phyloP scores from a whole-genome alignment of 2,888 invertebrate genomes.

The Heliconius cydno region DNA sequence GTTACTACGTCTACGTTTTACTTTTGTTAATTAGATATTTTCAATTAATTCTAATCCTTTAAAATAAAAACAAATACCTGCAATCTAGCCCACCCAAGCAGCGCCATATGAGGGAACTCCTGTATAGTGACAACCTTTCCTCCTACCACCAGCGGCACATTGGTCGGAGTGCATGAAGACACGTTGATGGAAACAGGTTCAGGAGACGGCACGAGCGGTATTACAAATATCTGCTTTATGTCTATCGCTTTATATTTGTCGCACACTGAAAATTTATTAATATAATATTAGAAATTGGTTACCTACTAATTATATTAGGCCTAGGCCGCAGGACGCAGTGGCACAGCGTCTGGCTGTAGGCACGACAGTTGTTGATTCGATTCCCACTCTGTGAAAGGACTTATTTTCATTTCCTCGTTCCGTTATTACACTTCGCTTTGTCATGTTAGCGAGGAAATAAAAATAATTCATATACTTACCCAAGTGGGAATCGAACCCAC shows the following conservation, averaged over 20 bases:
- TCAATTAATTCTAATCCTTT: too few species aligned
- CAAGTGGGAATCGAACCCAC: too few species aligned
- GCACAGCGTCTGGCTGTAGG: background rate
- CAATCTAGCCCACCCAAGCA: conserved; percentile 64
- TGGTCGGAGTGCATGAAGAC: conserved; percentile 76
- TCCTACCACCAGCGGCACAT: conserved; percentile 83
- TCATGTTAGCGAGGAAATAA: too few species aligned
- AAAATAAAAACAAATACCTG: background rate
- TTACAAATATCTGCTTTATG: conserved; percentile 77
- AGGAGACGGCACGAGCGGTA: conserved; percentile 79
- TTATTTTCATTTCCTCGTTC: background rate
- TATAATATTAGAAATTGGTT: background rate
- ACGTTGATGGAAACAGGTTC: conserved; percentile 76
- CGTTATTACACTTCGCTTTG: too few species aligned
- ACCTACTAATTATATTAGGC: too few species aligned
- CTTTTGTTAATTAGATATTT: too few species aligned
- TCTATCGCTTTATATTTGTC: conserved; percentile 78
- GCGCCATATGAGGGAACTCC: conserved; percentile 86
- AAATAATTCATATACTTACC: too few species aligned
- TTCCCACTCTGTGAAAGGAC: background rate
- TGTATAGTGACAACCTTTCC: conserved; percentile 79
- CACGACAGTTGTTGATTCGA: background rate
- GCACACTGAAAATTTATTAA: conserved; percentile 76
- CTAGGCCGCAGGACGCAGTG: background rate
- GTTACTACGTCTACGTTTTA: too few species aligned